These are phyloP conservation scores for Archips crataeganus DNA, from an alignment of 2,888 invertebrate species.

Conservation along the genomic window DNA sequence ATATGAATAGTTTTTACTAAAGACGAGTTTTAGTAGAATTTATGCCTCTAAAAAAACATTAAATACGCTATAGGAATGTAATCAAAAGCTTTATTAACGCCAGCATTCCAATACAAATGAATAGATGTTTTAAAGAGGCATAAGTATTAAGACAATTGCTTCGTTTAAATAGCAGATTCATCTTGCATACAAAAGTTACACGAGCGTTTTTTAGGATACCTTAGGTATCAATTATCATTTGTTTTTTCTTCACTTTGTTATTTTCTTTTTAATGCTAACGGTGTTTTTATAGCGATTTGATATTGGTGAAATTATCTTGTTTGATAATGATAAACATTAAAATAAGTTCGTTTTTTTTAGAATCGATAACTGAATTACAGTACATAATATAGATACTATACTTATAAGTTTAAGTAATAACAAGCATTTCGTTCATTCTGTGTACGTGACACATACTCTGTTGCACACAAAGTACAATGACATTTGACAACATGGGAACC, in stretches of 20 bases:
- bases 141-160: not conserved
- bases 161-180: conserved; percentile 5
- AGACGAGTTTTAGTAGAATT: not conserved
- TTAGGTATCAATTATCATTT: not conserved
- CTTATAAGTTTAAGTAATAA: not conserved
- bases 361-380: too few species aligned
- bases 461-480: conserved; percentile 1
- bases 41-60: not conserved
- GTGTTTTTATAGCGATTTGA: not conserved
- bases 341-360: not conserved
- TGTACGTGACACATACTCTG: conserved; percentile 5
- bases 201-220: not conserved
- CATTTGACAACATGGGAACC: conserved; percentile 24
- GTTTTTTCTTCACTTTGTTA: not conserved
- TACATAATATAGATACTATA: too few species aligned
- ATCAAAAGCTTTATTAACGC: not conserved
- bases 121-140: conserved; percentile 3
- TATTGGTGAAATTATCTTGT: not conserved
- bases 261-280: not conserved
- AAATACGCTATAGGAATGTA: not conserved
- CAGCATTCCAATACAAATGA: not conserved
- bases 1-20: too few species aligned
- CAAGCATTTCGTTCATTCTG: not conserved
- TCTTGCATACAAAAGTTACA: not conserved
- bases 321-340: not conserved